Evolutionary conservation across 1,140 invertebrate genomes (phyloP), one percentile per base, ranked within the genome.

Genomic region (Aricia agestis): DNA sequence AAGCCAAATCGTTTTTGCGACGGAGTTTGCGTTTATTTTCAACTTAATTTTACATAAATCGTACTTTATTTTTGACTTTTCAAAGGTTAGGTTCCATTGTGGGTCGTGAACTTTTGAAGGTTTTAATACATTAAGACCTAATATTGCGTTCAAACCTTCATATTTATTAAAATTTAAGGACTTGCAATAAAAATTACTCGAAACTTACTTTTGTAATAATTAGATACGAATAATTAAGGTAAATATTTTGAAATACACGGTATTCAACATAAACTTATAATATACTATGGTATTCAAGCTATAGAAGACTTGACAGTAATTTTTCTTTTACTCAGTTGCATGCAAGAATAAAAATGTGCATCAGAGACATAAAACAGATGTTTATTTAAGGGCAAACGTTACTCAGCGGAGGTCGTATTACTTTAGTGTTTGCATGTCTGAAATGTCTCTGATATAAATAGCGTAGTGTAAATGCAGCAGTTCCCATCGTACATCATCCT

Each of bases 401-500:
- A 63, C 18, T 59, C 59, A 63, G 59, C 59, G 59, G 18, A 18
- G 17, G 59, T 63, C 57, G 25, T 41, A 41, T 18, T 63, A 63
- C 25, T 69, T 32, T 19, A 65, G 59, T 70, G 74, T 69, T 74
- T 71, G 66, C 71, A 75, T 75, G 70, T 79, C 76, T 77, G 73
- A 75, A 72, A 69, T 72, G 63, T 69, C 65, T 75, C 68, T 73
- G 75, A 76, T 80, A 77, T 84, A 84, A 85, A 85, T 84, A 79
- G 77, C 74, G 65, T 52, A 77, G 78, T 80, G 79, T 84, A 85
- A 86, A 86, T 84, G 74, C 73, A 76, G 72, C 72, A 79, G 82
- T 85, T 88, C 83, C 75, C 84, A 85, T 87, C 85, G 81, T 87
- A 89, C 88, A 89, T 89, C 88, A 88, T 71, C 68, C 75, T 78